These are phyloP conservation scores for Percopsis omiscomaycus DNA, from an alignment of 2,797 vertebrate species.

Conservation along the genomic window DNA sequence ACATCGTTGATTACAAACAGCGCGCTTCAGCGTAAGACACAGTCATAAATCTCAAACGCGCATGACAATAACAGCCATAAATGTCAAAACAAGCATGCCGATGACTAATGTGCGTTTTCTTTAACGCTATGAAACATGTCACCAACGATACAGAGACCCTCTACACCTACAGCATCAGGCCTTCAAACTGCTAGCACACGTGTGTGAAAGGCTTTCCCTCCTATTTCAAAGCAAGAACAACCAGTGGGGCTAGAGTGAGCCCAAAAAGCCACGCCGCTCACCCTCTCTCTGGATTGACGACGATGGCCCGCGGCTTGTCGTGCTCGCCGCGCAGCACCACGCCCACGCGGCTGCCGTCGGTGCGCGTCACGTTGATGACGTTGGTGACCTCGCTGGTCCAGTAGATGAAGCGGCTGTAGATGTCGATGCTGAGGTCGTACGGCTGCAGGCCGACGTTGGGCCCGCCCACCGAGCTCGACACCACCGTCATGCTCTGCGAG, in stretches of 20 bases:
- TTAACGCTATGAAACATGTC: not conserved
- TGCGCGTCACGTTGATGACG: conserved; percentile 91
- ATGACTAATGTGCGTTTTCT: conserved; percentile 3
- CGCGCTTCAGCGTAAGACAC: not conserved
- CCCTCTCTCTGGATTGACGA: conserved; percentile 97
- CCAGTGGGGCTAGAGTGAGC: no score
- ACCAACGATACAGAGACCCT: not conserved
- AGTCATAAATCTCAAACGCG: no score
- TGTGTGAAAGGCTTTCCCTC: not conserved
- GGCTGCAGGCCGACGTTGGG: conserved; percentile 89
- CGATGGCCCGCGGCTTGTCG: conserved; percentile 91
- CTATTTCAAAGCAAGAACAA: no score
- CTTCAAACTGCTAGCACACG: not conserved
- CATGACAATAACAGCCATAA: not conserved
- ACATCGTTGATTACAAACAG: not conserved
- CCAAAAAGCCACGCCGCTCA: no score
- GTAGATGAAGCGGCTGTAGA: conserved; percentile 98
- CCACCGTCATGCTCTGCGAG: conserved; percentile 88
- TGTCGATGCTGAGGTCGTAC: conserved; percentile 95
- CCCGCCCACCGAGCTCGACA: conserved; percentile 81
- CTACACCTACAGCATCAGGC: not conserved
- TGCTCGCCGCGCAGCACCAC: conserved; percentile 91
- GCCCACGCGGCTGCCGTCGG: conserved; percentile 88
- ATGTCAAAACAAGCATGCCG: not conserved
- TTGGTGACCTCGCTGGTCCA: conserved; percentile 98